Percentiles rank a stretch among this genome's conserved stretches.
phyloP scores from a whole-genome alignment of 1,140 invertebrate species.

The Dendrolimus kikuchii region DNA sequence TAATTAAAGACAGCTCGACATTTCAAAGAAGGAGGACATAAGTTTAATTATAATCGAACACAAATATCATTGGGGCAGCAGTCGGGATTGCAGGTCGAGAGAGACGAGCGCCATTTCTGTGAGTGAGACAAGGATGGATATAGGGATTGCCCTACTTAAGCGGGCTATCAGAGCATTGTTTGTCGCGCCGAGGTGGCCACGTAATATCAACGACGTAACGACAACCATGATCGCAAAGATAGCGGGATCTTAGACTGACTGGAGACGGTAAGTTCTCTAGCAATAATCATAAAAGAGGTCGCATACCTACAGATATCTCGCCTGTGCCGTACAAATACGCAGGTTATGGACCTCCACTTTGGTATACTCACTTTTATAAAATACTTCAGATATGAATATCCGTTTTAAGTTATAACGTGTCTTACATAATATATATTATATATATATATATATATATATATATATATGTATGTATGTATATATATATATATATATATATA shows the following conservation, averaged over 20 bases:
- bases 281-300: too few species aligned
- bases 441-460: too few species aligned
- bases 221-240: slow-evolving; percentile 17
- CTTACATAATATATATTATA: too few species aligned
- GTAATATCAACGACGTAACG: slow-evolving; percentile 21
- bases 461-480: too few species aligned
- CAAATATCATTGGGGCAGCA: slow-evolving; percentile 68
- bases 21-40: slow-evolving; percentile 66
- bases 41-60: slow-evolving; percentile 69
- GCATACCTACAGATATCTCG: too few species aligned
- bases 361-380: too few species aligned
- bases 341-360: too few species aligned
- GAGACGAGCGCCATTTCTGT: slow-evolving; percentile 32
- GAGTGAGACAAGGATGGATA: slow-evolving; percentile 46
- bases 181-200: slow-evolving; percentile 31
- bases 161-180: slow-evolving; percentile 55
- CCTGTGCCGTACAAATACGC: too few species aligned
- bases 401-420: too few species aligned
- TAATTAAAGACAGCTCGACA: slow-evolving; percentile 69
- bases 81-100: slow-evolving; percentile 47
- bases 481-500: too few species aligned
- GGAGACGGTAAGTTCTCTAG: slow-evolving; percentile 14
- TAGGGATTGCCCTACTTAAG: slow-evolving; percentile 53
- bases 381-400: too few species aligned
- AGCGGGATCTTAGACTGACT: slow-evolving; percentile 21